These are phyloP conservation scores for Drosophila funebris DNA, from an alignment of 1,140 invertebrate species.

Conservation along the genomic window DNA sequence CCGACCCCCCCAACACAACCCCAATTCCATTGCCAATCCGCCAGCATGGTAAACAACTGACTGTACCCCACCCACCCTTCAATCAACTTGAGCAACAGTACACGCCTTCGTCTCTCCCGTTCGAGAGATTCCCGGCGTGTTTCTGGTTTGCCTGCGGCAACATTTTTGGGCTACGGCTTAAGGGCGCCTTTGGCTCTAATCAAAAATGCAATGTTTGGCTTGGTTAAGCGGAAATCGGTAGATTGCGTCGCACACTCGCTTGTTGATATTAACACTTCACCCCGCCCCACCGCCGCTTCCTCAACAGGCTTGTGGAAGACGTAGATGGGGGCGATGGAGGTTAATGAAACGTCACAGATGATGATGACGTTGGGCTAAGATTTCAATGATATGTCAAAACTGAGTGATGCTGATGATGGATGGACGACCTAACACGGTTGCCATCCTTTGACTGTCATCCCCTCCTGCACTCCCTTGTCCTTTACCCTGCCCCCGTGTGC, in stretches of 20 bases:
- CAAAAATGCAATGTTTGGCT: slow-evolving; percentile 82
- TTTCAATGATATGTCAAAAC: slow-evolving; percentile 82
- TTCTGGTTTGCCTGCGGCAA: slow-evolving; percentile 39
- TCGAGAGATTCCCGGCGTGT: slow-evolving; percentile 13
- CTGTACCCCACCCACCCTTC: slow-evolving; percentile 18
- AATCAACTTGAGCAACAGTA: slow-evolving; percentile 16
- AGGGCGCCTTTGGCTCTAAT: slow-evolving; percentile 63
- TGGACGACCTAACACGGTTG: slow-evolving; percentile 54
- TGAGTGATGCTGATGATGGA: slow-evolving; percentile 79
- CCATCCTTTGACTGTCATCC: slow-evolving; percentile 35
- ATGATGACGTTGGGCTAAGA: slow-evolving; percentile 70
- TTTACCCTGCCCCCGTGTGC: not conserved
- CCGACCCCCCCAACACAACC: not conserved
- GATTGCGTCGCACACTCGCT: slow-evolving; percentile 76
- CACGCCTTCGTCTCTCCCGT: not conserved
- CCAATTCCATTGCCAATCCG: not conserved
- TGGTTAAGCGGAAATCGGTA: slow-evolving; percentile 82
- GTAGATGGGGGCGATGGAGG: slow-evolving; percentile 29
- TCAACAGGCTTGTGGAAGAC: slow-evolving; percentile 2
- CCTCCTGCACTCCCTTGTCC: not conserved
- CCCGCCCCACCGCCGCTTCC: not conserved
- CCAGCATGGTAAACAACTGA: slow-evolving; percentile 8
- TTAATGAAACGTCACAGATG: slow-evolving; percentile 82
- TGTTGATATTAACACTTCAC: slow-evolving; percentile 73
- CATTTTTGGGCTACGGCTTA: slow-evolving; percentile 60